A percentile compares a stretch with the other conserved stretches of the same genome.
These are phyloP conservation scores for Ctenoplectra terminalis DNA, from an alignment of 1,140 invertebrate species.

Conservation along the genomic window DNA sequence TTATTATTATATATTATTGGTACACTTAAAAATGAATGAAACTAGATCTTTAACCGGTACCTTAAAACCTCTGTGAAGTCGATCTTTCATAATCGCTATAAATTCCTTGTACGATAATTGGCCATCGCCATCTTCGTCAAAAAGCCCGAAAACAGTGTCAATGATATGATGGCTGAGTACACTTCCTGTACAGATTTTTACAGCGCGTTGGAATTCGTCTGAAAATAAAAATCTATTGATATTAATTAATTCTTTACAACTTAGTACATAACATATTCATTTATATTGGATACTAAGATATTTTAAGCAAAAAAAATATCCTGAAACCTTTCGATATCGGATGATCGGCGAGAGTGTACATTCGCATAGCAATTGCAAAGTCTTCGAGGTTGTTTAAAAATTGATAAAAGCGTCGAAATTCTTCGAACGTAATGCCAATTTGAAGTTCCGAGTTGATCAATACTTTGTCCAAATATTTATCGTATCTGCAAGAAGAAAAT, in stretches of 20 bases:
- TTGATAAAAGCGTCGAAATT: conserved; percentile 98
- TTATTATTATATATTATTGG: too few relatives aligned
- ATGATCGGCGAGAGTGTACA: conserved; percentile 98
- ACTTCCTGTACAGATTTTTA: conserved; percentile 97
- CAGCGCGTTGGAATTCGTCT: conserved; percentile 98
- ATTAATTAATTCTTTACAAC: background rate
- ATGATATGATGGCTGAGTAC: conserved; percentile 93
- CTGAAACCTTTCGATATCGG: conserved; percentile 95
- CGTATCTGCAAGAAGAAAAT: conserved; percentile 84
- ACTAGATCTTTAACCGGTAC: conserved; percentile 81
- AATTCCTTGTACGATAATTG: conserved; percentile 98
- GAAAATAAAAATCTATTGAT: conserved; percentile 48
- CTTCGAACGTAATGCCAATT: conserved; percentile 95
- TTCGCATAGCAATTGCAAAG: conserved; percentile 98
- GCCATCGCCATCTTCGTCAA: conserved; percentile 99
- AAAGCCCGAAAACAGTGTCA: conserved; percentile 97
- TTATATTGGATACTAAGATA: background rate
- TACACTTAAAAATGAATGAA: background rate
- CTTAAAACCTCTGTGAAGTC: conserved; percentile 97
- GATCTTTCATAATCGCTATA: conserved; percentile 99
- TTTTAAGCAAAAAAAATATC: background rate
- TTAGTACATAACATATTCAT: too few relatives aligned
- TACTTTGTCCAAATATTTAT: conserved; percentile 92
- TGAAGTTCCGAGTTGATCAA: conserved; percentile 89
- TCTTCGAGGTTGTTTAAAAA: conserved; percentile 99